Conservation (phyloP, 2,888 invertebrate genomes). For the Melipona bicolor region DNA sequence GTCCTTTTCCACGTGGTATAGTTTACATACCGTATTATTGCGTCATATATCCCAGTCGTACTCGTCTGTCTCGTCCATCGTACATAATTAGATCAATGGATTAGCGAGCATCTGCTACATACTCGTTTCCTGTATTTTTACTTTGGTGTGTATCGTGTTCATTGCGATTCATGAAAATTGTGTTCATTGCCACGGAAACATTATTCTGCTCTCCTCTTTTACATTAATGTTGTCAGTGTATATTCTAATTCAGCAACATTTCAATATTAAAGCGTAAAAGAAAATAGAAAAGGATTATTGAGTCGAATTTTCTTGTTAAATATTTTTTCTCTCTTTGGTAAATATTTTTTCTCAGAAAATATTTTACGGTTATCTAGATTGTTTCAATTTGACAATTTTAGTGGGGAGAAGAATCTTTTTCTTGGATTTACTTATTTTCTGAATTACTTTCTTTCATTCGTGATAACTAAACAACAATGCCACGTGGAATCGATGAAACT, state of each 20-base stretch:
- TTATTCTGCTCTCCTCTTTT: not conserved
- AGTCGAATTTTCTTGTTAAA: not conserved
- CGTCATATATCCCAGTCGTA: slow-evolving; percentile 42
- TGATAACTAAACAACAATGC: not conserved
- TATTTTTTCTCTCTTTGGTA: not conserved
- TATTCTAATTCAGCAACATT: not conserved
- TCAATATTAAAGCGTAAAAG: not conserved
- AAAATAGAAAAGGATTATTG: not conserved
- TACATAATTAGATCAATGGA: slow-evolving; percentile 65
- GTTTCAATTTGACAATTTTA: not conserved
- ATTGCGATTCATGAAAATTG: not conserved
- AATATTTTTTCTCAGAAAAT: not conserved
- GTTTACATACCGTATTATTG: slow-evolving; percentile 61
- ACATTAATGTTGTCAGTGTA: not conserved
- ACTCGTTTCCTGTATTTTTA: slow-evolving; percentile 7
- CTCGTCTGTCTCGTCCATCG: slow-evolving; percentile 60
- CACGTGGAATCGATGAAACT: not conserved
- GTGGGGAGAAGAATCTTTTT: not conserved
- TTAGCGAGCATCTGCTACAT: slow-evolving; percentile 28
- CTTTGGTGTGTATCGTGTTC: not conserved
- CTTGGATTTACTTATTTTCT: too few species aligned
- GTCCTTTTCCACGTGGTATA: slow-evolving; percentile 61
- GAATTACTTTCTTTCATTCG: not conserved
- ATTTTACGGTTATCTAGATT: not conserved
- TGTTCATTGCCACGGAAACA: not conserved